Conservation (phyloP, 2,113 vertebrate genomes). For the Chaetorhynchus papuensis region DNA sequence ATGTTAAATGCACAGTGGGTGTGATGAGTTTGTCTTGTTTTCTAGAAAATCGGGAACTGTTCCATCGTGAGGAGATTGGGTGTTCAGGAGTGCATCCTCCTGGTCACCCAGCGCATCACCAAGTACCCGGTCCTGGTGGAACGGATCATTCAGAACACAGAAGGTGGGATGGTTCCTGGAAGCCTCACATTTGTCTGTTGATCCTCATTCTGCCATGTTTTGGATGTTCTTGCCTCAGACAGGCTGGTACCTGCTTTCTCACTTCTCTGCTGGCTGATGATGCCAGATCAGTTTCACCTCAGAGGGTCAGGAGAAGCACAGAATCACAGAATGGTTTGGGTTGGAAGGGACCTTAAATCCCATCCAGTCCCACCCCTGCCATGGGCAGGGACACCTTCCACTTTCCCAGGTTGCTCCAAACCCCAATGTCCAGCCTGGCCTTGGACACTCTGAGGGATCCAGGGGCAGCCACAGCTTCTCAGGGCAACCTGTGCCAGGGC, state of each 20-base stretch:
- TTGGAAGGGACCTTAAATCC: background rate
- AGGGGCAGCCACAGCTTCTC: background rate
- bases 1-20: background rate
- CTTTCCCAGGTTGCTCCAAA: background rate
- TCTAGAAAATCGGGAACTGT: conserved; percentile 87
- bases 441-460: background rate
- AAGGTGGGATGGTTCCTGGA: conserved; percentile 71
- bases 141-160: conserved; percentile 87
- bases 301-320: background rate
- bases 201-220: background rate
- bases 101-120: conserved; percentile 95
- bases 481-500: background rate
- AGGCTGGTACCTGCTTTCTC: background rate
- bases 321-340: background rate
- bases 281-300: background rate
- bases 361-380: background rate
- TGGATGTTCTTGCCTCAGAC: background rate
- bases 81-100: conserved; percentile 88
- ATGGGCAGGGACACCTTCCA: background rate
- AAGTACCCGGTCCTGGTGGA: conserved; percentile 95
- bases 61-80: conserved; percentile 89
- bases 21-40: background rate
- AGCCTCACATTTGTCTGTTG: background rate
- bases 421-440: fast-evolving
- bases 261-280: background rate